Evolutionary conservation across 1,140 invertebrate species (phyloP).

Genomic region (Zaprionus nigranus): DNA sequence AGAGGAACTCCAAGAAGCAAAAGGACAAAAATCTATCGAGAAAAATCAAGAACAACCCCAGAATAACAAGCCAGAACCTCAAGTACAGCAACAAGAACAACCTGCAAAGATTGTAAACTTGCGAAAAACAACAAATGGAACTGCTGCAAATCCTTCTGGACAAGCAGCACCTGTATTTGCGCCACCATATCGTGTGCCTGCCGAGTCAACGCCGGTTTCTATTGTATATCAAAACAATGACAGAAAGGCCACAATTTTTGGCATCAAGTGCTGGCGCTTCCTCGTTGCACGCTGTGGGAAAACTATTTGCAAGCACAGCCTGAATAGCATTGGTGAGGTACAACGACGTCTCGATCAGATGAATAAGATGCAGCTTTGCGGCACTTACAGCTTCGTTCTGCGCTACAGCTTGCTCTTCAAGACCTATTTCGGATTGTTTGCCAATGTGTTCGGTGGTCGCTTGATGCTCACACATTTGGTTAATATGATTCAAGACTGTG

Average conservation of each 20-base stretch:
- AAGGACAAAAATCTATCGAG: neutral
- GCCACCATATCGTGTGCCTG: constrained; percentile 29
- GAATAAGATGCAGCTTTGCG: neutral
- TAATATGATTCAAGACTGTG: constrained; percentile 47
- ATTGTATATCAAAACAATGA: neutral
- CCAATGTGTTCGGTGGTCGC: constrained; percentile 36
- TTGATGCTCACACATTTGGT: constrained; percentile 23
- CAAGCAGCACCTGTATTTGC: constrained; percentile 28
- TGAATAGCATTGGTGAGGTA: constrained; percentile 24
- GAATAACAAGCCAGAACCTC: neutral
- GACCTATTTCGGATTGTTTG: constrained; percentile 37
- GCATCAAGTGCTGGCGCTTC: constrained; percentile 43
- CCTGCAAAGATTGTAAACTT: neutral
- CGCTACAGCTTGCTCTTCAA: constrained; percentile 28
- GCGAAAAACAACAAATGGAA: neutral
- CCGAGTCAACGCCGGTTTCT: neutral
- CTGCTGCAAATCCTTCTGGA: neutral
- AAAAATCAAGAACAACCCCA: neutral
- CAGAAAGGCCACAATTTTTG: constrained; percentile 30
- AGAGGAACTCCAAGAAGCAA: too few relatives aligned
- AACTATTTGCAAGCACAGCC: constrained; percentile 41
- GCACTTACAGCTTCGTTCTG: constrained; percentile 25
- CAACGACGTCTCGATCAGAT: constrained; percentile 22
- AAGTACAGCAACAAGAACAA: neutral
- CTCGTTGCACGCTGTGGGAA: constrained; percentile 25